Conservation (phyloP, 2,113 vertebrate genomes). For the Malurus melanocephalus region DNA sequence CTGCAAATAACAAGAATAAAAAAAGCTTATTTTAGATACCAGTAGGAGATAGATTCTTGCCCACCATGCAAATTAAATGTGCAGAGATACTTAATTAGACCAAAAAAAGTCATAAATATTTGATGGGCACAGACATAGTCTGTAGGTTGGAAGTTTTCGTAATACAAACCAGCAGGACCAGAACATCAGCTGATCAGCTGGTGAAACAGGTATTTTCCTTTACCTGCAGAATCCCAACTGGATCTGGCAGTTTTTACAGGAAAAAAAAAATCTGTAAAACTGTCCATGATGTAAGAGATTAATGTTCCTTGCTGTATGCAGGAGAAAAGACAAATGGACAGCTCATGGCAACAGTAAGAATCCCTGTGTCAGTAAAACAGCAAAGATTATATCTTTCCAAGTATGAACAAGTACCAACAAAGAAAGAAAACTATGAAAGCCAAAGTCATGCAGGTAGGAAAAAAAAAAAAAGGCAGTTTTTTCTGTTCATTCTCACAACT, state of each 20-base stretch:
- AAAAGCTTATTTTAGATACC: neutral
- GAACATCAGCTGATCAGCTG: neutral
- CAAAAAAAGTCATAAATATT: neutral
- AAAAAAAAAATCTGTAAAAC: neutral
- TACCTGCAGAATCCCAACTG: neutral
- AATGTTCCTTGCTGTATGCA: neutral
- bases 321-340: neutral
- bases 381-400: neutral
- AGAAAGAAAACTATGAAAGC: neutral
- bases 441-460: neutral
- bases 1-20: neutral
- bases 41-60: neutral
- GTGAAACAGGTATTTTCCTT: neutral
- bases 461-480: neutral
- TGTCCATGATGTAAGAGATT: neutral
- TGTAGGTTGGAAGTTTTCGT: neutral
- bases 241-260: neutral
- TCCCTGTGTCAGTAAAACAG: neutral
- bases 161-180: neutral
- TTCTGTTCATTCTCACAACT: neutral
- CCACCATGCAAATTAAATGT: neutral
- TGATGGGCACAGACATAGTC: neutral
- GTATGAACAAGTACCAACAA: neutral
- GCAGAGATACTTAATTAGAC: neutral
- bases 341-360: neutral